Base-by-base conservation (phyloP, 2,888 invertebrate genomes). In the Pandemis heparana region DNA sequence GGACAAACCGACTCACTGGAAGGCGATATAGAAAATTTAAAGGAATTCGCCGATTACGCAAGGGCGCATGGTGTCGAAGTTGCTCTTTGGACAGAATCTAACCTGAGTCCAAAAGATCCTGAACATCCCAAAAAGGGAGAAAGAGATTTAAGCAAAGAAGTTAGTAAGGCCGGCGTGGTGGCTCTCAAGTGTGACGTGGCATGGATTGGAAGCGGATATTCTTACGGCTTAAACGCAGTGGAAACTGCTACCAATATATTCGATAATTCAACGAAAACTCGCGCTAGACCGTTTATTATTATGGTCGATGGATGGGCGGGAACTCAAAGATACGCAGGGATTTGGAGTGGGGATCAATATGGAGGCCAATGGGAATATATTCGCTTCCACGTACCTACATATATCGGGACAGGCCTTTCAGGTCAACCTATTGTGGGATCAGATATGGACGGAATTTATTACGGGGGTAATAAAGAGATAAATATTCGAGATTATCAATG, bases 311-410 rank as follows among this genome's bases (percentile, higher is more conserved):
- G 94, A 5, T 94, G 94, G 94, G 94, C 92, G 41, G 94, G 92
- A 0, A 92, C 92, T 9, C 94, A 94, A 76, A 87, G 94, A 77
- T 85, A 90, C 77, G 84, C 94, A 1, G 92, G 89, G 0, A 87
- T 94, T 77, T 94, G 94, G 94, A 92, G 86, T 75, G 94, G 94
- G 16, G 94, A 94, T 74, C 94, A 94, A 83, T 80, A 77, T 18
- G 94, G 94, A n/a, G 94, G 94, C 8, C 78, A 89, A 53, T 94
- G 94, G 94, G 94, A 93, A 81, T 93, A 93, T 75, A 94, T 94
- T 77, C 85, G 93, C 41, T 94, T 94, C 75, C 94, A 94, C 78
- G 92, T 94, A 70, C 94, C 94, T 5, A 92, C 94, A 1, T 94
- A 91, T 67, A 89, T 93, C 51, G 94, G 94, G 0, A 80, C 91